Conservation (phyloP, 2,888 invertebrate genomes). For the Stenodema calcarata region DNA sequence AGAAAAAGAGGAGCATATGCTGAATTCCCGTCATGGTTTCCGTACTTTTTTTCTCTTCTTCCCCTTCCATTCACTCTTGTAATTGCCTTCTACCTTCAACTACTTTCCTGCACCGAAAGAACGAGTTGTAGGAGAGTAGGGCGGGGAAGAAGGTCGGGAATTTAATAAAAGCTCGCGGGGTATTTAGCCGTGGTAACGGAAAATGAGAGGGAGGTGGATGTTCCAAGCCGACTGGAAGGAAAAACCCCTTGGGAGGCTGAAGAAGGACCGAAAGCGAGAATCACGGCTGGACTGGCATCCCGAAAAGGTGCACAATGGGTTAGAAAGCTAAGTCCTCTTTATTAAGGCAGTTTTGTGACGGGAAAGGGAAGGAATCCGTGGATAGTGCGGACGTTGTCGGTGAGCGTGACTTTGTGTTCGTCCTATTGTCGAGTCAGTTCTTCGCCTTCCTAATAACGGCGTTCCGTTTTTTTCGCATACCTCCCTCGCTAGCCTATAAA, state of each 20-base stretch:
- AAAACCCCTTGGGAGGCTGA: not conserved
- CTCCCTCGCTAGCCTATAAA: not conserved
- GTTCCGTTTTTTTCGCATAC: not conserved
- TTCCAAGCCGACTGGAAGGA: not conserved
- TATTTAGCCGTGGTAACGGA: not conserved
- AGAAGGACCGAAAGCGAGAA: not conserved
- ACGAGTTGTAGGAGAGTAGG: not conserved
- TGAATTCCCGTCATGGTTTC: not conserved
- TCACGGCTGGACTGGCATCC: conserved; percentile 25
- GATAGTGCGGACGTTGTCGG: not conserved
- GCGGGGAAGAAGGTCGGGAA: not conserved
- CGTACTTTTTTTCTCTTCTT: not conserved
- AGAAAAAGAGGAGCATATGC: not conserved
- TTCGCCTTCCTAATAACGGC: not conserved
- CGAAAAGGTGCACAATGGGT: conserved; percentile 18
- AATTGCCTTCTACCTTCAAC: not conserved
- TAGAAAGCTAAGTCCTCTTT: conserved; percentile 7
- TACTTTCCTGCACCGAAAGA: not conserved
- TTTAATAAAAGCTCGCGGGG: not conserved
- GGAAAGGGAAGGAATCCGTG: not conserved
- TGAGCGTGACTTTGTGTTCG: conserved; percentile 18
- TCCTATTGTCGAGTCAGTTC: conserved; percentile 1
- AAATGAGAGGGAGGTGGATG: not conserved
- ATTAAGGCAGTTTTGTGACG: not conserved
- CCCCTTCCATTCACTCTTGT: not conserved